phyloP scores from a whole-genome alignment of 1,140 invertebrate genomes.

The Drosophila setifemur region DNA sequence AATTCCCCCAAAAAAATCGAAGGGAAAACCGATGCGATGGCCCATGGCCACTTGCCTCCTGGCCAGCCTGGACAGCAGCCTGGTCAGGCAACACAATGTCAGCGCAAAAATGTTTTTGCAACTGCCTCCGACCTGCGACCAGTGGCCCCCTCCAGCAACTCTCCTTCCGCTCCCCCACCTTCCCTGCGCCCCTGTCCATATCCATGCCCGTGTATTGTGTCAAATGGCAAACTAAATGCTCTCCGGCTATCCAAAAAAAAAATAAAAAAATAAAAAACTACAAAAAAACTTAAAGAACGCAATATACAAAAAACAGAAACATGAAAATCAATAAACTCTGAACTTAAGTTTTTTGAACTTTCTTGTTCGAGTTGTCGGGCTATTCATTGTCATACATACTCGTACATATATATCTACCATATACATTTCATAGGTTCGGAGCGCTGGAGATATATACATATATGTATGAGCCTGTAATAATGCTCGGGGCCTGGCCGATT shows the following conservation, averaged over 20 bases:
- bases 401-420: background rate
- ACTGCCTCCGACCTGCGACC: constrained; percentile 4
- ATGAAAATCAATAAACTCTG: constrained; percentile 57
- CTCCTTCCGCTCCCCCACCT: no score
- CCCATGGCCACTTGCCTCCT: constrained; percentile 25
- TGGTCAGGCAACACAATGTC: constrained; percentile 17
- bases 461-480: background rate
- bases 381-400: constrained; percentile 23
- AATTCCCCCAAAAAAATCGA: background rate
- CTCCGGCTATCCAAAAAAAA: constrained; percentile 2
- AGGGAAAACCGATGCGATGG: background rate
- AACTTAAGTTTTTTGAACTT: constrained; percentile 68
- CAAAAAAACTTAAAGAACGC: constrained; percentile 1
- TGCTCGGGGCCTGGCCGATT: background rate
- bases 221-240: constrained; percentile 42
- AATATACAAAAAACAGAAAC: constrained; percentile 7
- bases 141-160: no score
- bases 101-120: constrained; percentile 20
- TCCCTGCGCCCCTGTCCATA: no score
- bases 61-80: constrained; percentile 1
- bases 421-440: background rate
- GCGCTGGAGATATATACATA: background rate
- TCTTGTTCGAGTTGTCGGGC: constrained; percentile 21
- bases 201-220: background rate
- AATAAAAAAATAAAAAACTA: background rate